A percentile compares a stretch with the other conserved stretches of the same genome.
phyloP scores from a whole-genome alignment of 2,888 invertebrate genomes.

The Conchocele bisecta region DNA sequence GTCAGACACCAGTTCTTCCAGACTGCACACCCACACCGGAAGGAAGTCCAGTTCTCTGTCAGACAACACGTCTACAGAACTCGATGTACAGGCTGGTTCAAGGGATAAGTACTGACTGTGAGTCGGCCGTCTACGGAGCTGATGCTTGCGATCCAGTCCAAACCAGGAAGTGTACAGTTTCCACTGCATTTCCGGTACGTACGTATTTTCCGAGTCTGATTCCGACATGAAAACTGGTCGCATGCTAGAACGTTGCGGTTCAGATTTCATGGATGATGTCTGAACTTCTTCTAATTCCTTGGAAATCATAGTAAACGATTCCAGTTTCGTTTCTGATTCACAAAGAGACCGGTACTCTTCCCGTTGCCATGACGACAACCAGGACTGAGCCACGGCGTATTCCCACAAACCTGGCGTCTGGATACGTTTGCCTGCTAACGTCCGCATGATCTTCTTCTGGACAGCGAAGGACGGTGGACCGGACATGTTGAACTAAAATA shows the following conservation, averaged over 20 bases:
- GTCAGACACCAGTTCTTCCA: constrained; percentile 30
- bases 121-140: constrained; percentile 59
- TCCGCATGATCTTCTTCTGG: constrained; percentile 20
- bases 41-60: constrained; percentile 50
- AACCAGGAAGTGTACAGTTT: constrained; percentile 65
- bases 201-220: constrained; percentile 61
- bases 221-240: constrained; percentile 36
- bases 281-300: constrained; percentile 23
- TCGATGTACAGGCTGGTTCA: background rate
- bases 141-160: constrained; percentile 53
- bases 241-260: constrained; percentile 23
- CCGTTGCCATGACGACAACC: constrained; percentile 57
- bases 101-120: constrained; percentile 34
- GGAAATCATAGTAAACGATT: constrained; percentile 22
- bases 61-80: constrained; percentile 16
- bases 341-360: background rate
- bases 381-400: constrained; percentile 63
- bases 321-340: background rate
- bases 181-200: constrained; percentile 66
- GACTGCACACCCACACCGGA: constrained; percentile 24
- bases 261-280: constrained; percentile 1
- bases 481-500: too few relatives aligned
- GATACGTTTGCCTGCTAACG: background rate
- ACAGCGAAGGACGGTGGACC: constrained; percentile 11
- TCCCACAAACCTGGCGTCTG: constrained; percentile 44